These are phyloP conservation scores for Lysiphlebus fabarum DNA, from an alignment of 1,140 invertebrate species.

Conservation along the genomic window DNA sequence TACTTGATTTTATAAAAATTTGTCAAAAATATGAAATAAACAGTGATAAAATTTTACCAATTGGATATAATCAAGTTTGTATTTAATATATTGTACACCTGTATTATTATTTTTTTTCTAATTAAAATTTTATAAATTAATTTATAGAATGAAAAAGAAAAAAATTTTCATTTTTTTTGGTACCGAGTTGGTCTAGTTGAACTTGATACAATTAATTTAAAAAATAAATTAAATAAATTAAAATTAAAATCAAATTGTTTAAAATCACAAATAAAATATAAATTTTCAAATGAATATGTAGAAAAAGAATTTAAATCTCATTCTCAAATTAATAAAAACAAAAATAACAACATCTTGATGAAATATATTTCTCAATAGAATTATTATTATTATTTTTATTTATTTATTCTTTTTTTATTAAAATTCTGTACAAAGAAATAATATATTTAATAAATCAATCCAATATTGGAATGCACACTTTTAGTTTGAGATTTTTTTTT, in stretches of 20 bases:
- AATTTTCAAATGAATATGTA: neutral
- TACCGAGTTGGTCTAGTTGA: conserved; percentile 19
- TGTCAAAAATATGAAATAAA: conserved; percentile 43
- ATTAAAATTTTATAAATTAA: conserved; percentile 8
- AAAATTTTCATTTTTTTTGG: conserved; percentile 30
- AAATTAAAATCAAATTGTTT: conserved; percentile 21
- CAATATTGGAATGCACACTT: too few species aligned
- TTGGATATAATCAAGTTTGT: conserved; percentile 20
- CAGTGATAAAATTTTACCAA: conserved; percentile 32
- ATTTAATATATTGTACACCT: neutral
- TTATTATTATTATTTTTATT: neutral
- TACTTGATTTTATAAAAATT: conserved; percentile 31
- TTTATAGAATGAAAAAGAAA: conserved; percentile 19
- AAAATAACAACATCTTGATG: neutral
- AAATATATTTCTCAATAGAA: neutral
- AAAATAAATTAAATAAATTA: conserved; percentile 23
- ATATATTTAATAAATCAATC: neutral
- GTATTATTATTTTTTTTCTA: neutral
- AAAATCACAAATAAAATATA: conserved; percentile 18
- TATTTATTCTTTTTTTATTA: conserved; percentile 8
- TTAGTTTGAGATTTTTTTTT: too few species aligned
- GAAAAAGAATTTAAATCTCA: neutral
- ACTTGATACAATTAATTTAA: conserved; percentile 24
- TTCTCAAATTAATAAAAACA: neutral
- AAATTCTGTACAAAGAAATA: conserved; percentile 19